A percentile compares a stretch with the other conserved stretches of the same genome.
These are phyloP conservation scores for Anaspis maculata DNA, from an alignment of 2,888 invertebrate genomes.

Conservation along the genomic window DNA sequence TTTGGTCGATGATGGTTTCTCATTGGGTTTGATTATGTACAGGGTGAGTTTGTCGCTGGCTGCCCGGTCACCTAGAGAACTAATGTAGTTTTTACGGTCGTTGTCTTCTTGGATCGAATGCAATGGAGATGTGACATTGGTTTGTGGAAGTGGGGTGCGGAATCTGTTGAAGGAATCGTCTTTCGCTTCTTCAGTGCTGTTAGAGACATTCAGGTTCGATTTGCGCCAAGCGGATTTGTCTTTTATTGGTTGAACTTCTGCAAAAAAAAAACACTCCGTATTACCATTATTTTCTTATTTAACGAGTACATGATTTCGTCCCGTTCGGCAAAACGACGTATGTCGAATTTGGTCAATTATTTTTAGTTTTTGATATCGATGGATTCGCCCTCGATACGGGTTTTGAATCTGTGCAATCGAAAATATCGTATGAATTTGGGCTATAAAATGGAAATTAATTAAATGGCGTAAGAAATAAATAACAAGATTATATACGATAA, in stretches of 20 bases:
- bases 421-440: too few relatives aligned
- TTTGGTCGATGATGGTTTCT: slow-evolving; percentile 9
- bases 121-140: slow-evolving; percentile 26
- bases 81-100: slow-evolving; percentile 47
- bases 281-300: too few relatives aligned
- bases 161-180: slow-evolving; percentile 49
- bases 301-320: too few relatives aligned
- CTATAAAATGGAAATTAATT: too few relatives aligned
- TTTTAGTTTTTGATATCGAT: too few relatives aligned
- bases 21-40: slow-evolving; percentile 47
- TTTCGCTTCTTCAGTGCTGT: slow-evolving; percentile 58
- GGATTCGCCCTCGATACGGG: too few relatives aligned
- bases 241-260: slow-evolving; percentile 66
- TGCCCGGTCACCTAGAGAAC: slow-evolving; percentile 45
- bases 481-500: too few relatives aligned
- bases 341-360: too few relatives aligned
- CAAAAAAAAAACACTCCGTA: too few relatives aligned
- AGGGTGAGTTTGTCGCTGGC: slow-evolving; percentile 51
- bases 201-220: slow-evolving; percentile 56
- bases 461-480: too few relatives aligned
- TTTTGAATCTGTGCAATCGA: too few relatives aligned
- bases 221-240: slow-evolving; percentile 74
- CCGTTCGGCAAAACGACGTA: too few relatives aligned
- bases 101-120: slow-evolving; percentile 48
- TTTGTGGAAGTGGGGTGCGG: slow-evolving; percentile 43